Percentiles rank a stretch among this genome's conserved stretches.
Conservation (phyloP, 2,888 invertebrate genomes). For the Cephalotes varians region DNA sequence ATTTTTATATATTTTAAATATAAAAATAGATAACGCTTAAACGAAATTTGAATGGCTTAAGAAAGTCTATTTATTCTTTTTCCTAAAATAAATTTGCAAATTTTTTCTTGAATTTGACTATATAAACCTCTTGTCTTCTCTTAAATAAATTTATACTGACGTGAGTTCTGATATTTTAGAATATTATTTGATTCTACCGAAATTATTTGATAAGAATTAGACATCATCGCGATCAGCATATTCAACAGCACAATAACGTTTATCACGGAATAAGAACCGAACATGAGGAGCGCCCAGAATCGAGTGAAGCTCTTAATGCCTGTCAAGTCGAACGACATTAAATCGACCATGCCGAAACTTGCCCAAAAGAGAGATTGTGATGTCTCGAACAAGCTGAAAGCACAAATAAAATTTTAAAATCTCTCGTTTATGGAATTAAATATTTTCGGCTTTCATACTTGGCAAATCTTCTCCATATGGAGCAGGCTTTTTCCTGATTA, state of each 20-base stretch:
- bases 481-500: conserved; percentile 93
- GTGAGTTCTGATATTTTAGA: background rate
- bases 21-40: background rate
- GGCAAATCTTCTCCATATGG: conserved; percentile 95
- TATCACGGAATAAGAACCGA: conserved; percentile 98
- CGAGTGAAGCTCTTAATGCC: conserved; percentile 98
- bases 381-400: conserved; percentile 96
- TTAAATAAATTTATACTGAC: background rate
- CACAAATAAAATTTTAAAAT: background rate
- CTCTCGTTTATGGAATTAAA: background rate
- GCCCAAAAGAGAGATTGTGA: conserved; percentile 99
- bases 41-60: background rate
- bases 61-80: background rate
- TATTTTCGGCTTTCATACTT: conserved; percentile 88
- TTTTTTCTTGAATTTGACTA: background rate
- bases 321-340: conserved; percentile 96
- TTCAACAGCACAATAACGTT: conserved; percentile 98
- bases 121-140: background rate
- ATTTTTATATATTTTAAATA: background rate
- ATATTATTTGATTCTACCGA: conserved; percentile 88
- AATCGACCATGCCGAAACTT: conserved; percentile 97
- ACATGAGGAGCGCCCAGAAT: conserved; percentile 98
- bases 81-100: background rate
- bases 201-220: conserved; percentile 98
- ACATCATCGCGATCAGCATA: conserved; percentile 99